phyloP scores from a whole-genome alignment of 2,797 vertebrate genomes.

The Cryptoblepharus egeriae region DNA sequence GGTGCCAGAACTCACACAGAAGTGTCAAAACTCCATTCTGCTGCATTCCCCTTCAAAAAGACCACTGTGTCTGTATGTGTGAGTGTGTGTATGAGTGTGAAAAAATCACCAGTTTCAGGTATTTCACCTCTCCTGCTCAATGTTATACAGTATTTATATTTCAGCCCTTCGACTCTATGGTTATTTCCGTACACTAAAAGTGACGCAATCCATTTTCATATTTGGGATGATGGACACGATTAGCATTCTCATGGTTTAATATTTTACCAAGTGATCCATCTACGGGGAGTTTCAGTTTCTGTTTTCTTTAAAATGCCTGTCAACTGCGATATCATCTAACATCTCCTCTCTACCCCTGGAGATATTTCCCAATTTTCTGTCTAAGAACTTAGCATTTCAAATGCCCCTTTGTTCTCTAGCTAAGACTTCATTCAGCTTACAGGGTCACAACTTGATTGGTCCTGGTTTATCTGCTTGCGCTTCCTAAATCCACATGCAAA shows the following conservation, averaged over 20 bases:
- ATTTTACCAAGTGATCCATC: constrained; percentile 37
- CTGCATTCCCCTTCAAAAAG: too few relatives aligned
- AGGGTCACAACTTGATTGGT: constrained; percentile 15
- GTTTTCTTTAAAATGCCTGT: background rate
- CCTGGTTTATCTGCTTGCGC: constrained; percentile 8
- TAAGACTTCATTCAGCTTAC: background rate
- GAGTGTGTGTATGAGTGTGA: too few relatives aligned
- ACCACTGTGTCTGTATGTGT: too few relatives aligned
- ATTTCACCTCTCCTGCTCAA: background rate
- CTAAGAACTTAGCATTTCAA: constrained; percentile 27
- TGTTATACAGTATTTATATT: constrained; percentile 13
- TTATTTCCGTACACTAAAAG: background rate
- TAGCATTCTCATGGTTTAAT: background rate
- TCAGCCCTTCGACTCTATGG: constrained; percentile 14
- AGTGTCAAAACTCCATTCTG: too few relatives aligned
- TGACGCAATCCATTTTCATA: constrained; percentile 18
- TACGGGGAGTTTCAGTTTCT: constrained; percentile 26
- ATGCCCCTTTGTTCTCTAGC: constrained; percentile 22
- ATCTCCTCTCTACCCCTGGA: constrained; percentile 24
- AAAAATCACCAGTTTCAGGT: background rate
- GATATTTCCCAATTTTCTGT: constrained; percentile 32
- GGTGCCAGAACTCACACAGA: too few relatives aligned
- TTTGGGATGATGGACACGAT: constrained; percentile 9
- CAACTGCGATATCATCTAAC: constrained; percentile 10
- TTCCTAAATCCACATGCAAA: constrained; percentile 4